Base-by-base conservation (phyloP, 2,888 invertebrate genomes). In the Lasioglossum calceatum region DNA sequence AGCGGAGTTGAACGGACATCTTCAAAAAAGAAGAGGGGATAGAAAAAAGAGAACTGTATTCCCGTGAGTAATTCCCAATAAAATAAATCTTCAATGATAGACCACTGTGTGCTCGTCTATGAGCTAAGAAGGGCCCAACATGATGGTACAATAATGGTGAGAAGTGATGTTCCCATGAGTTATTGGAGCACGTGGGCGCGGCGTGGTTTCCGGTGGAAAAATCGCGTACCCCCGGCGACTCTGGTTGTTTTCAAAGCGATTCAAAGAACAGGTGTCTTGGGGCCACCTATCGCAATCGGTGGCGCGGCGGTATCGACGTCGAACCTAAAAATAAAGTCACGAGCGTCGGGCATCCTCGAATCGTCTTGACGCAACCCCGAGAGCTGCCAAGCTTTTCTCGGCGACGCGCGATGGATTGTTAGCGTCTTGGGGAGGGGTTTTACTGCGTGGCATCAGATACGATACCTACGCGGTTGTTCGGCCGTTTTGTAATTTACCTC, bases 241-340 rank as follows among this genome's bases (percentile, higher is more conserved):
- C 47, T 54, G 82, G 67, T 86, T 76, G 78, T 83, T 80, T 87
- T 72, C 32, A 3, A 61, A 81, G 74, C 67, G 87, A 79, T 82
- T 84, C 79, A 81, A 85, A 84, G 91, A 94, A 94, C 94, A 94
- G 94, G 94, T 94, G 94, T 94, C 93, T 85, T 83, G 75, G 76
- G 39, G 75, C 79, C 85, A 36, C 81, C 86, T 91, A 90, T 92
- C 87, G 90, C 87, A 91, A 93, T 92, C 88, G 92, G 67, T 87
- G 80, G 84, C 75, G 78, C 88, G 79, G 84, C 73, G 80, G 89
- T 91, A 93, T 93, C 92, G 93, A 93, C 86, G 92, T 92, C 87
- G 92, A 87, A 16, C 85, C 93, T 93, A 91, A 91, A 91, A 91
- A 92, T 92, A 92, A 91, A 91, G 82, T 88, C 86, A 90, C 91